These are phyloP conservation scores for Scophthalmus maximus DNA, from an alignment of 2,113 vertebrate species.

Conservation along the genomic window DNA sequence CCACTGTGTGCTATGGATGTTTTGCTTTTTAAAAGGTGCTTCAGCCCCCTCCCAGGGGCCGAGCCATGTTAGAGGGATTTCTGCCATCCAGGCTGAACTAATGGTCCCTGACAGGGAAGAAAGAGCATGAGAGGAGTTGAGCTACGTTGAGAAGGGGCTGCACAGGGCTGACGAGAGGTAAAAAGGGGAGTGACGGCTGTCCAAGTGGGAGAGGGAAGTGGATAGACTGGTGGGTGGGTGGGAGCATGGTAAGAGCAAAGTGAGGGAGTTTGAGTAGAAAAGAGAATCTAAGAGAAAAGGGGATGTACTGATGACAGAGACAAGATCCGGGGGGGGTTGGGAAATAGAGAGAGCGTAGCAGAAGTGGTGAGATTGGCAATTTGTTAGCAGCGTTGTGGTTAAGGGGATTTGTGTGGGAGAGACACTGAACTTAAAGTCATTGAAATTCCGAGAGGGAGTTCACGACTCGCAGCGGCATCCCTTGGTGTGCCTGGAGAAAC, in stretches of 20 bases:
- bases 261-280: conserved; percentile 12
- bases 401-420: conserved; percentile 45
- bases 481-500: conserved; percentile 36
- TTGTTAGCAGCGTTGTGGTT: conserved; percentile 14
- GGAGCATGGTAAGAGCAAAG: not conserved
- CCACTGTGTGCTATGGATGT: conserved; percentile 49
- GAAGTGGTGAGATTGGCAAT: conserved; percentile 20
- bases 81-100: conserved; percentile 70
- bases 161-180: conserved; percentile 9
- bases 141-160: conserved; percentile 30
- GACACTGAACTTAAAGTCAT: conserved; percentile 42
- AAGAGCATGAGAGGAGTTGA: conserved; percentile 56
- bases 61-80: conserved; percentile 46
- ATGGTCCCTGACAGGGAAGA: conserved; percentile 70
- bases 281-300: not conserved
- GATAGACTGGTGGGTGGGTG: not conserved
- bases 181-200: not conserved
- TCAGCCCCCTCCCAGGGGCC: conserved; percentile 37
- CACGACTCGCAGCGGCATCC: conserved; percentile 22
- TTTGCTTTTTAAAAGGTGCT: conserved; percentile 70
- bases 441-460: conserved; percentile 52
- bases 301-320: not conserved
- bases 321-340: not conserved
- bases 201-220: not conserved
- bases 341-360: not conserved